These are phyloP conservation scores for Leptinotarsa defecta DNA, from an alignment of 1,140 invertebrate genomes.

Conservation along the genomic window DNA sequence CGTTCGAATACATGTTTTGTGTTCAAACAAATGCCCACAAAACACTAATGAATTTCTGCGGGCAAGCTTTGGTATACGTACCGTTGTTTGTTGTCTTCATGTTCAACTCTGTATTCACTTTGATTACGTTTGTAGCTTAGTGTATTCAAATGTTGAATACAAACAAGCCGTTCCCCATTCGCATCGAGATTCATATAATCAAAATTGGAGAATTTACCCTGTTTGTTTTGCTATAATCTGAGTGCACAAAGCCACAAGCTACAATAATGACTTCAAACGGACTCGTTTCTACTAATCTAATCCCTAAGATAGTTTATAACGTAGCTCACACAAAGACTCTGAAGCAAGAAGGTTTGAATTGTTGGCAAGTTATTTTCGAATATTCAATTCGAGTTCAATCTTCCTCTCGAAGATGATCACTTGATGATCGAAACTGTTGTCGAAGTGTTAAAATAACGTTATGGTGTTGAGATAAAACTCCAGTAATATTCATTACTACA, in stretches of 20 bases:
- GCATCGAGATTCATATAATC: conserved; percentile 28
- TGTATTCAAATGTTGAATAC: conserved; percentile 30
- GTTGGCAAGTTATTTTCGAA: no score
- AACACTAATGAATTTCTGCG: conserved; percentile 12
- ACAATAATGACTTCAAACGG: conserved; percentile 29
- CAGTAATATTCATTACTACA: no score
- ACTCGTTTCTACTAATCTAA: conserved; percentile 10
- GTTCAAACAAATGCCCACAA: conserved; percentile 3
- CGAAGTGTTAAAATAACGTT: no score
- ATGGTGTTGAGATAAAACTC: no score
- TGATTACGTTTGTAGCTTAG: conserved; percentile 31
- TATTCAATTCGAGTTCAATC: no score
- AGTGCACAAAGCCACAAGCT: conserved; percentile 22
- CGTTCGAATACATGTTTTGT: not conserved
- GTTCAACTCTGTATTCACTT: conserved; percentile 17
- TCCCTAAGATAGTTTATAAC: not conserved
- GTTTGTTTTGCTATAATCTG: conserved; percentile 30
- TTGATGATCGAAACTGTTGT: no score
- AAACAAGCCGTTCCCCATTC: conserved; percentile 28
- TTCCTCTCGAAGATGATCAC: no score
- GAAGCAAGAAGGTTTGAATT: no score
- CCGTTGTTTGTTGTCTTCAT: conserved; percentile 26
- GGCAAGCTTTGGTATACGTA: not conserved
- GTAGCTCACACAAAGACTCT: no score
- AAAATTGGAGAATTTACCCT: conserved; percentile 30